Conservation (phyloP, 2,113 vertebrate genomes). For the Electrona antarctica region DNA sequence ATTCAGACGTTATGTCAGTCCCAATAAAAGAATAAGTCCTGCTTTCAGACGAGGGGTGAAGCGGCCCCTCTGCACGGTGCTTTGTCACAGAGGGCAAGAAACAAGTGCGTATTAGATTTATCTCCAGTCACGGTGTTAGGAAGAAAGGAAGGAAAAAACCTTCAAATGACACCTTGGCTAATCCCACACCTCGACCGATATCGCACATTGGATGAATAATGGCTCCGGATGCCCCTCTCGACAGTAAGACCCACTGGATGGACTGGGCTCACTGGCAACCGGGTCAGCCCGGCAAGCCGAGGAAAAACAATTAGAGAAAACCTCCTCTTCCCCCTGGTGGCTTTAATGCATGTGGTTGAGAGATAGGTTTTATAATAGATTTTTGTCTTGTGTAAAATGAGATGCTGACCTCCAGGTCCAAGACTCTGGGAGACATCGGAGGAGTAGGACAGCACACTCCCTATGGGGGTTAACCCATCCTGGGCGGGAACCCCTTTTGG, state of each 20-base stretch:
- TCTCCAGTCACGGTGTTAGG: too few species aligned
- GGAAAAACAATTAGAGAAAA: slow-evolving; percentile 80
- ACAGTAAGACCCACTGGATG: slow-evolving; percentile 49
- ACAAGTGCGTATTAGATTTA: too few species aligned
- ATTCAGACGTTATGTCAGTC: too few species aligned
- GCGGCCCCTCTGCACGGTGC: too few species aligned
- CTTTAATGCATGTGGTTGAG: slow-evolving; percentile 68
- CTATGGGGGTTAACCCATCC: slow-evolving; percentile 68
- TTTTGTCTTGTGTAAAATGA: slow-evolving; percentile 80
- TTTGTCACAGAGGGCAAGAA: too few species aligned
- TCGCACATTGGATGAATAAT: background rate
- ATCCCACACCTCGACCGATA: background rate
- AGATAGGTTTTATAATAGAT: slow-evolving; percentile 82
- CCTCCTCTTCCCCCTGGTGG: slow-evolving; percentile 57
- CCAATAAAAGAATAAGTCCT: too few species aligned
- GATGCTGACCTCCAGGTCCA: slow-evolving; percentile 77
- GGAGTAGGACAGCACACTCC: slow-evolving; percentile 63
- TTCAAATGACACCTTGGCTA: background rate
- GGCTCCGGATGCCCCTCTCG: slow-evolving; percentile 7
- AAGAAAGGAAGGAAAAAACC: background rate
- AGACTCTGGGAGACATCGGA: slow-evolving; percentile 67
- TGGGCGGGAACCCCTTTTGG: too few species aligned
- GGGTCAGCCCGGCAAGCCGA: slow-evolving; percentile 57
- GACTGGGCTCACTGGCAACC: slow-evolving; percentile 58
- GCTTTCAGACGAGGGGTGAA: too few species aligned